These are phyloP conservation scores for Semicossyphus pulcher DNA, from an alignment of 2,113 vertebrate species.

Conservation along the genomic window DNA sequence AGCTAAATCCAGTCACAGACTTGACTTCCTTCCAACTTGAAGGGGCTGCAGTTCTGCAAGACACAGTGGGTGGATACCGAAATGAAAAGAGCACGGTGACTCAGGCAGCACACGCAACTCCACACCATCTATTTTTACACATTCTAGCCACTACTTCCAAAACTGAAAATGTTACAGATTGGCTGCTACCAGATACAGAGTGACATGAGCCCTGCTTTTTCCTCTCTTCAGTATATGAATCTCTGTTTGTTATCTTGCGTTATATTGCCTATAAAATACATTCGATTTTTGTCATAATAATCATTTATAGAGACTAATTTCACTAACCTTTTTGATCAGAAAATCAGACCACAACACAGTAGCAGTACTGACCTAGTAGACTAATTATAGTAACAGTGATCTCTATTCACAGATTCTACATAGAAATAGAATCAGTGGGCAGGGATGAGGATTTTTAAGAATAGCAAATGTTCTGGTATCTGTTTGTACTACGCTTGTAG, in stretches of 20 bases:
- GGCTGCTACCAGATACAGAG: neutral
- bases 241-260: too few species aligned
- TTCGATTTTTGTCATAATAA: too few species aligned
- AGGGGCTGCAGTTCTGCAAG: constrained; percentile 64
- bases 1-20: constrained; percentile 55
- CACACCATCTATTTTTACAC: constrained; percentile 60
- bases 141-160: constrained; percentile 19
- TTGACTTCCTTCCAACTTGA: constrained; percentile 70
- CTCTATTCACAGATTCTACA: too few species aligned
- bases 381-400: too few species aligned
- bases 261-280: too few species aligned
- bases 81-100: constrained; percentile 68
- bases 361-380: too few species aligned
- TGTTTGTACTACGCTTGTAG: too few species aligned
- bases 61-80: constrained; percentile 68
- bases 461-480: too few species aligned
- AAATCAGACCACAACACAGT: neutral
- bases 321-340: neutral
- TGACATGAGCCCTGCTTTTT: neutral
- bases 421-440: too few species aligned
- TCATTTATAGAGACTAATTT: too few species aligned
- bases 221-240: too few species aligned
- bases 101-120: constrained; percentile 49
- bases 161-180: constrained; percentile 26
- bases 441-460: too few species aligned